These are phyloP conservation scores for Acipenser oxyrinchus DNA, from an alignment of 2,797 vertebrate genomes.

Conservation along the genomic window DNA sequence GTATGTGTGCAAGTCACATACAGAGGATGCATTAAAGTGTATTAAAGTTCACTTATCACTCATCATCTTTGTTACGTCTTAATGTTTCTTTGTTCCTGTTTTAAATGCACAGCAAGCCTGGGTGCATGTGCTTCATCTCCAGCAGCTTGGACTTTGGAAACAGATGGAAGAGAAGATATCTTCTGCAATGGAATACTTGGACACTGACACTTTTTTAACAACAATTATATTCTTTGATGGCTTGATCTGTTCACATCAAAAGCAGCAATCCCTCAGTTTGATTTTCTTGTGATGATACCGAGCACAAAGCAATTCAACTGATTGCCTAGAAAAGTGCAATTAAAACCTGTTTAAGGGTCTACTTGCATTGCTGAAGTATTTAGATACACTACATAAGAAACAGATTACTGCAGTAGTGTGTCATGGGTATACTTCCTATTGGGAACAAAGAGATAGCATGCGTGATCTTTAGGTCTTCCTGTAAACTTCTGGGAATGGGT, in stretches of 20 bases:
- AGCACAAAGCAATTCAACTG: constrained; percentile 29
- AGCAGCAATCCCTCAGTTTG: constrained; percentile 52
- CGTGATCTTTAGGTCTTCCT: too few species aligned
- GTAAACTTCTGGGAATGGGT: too few species aligned
- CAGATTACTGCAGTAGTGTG: too few species aligned
- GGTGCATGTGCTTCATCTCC: constrained; percentile 7
- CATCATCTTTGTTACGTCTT: too few species aligned
- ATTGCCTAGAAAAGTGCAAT: constrained; percentile 38
- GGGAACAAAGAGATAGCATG: too few species aligned
- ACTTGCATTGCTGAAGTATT: too few species aligned
- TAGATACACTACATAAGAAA: too few species aligned
- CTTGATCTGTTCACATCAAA: constrained; percentile 64
- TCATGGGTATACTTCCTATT: too few species aligned
- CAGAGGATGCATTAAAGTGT: too few species aligned
- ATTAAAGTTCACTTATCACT: too few species aligned
- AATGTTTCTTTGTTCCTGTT: neutral
- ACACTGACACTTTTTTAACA: constrained; percentile 61
- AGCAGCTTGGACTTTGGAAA: constrained; percentile 35
- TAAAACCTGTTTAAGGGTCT: constrained; percentile 7
- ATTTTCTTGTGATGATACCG: constrained; percentile 57
- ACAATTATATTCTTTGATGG: constrained; percentile 68
- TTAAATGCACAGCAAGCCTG: neutral
- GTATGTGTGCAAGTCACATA: too few species aligned
- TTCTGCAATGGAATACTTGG: constrained; percentile 52
- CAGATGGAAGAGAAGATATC: constrained; percentile 44